A percentile compares a stretch with the other conserved stretches of the same genome.
These are phyloP conservation scores for Chondrilla cf. caribensis DNA, from an alignment of 37 sponge, comb jelly and placozoan species.

Conservation along the genomic window DNA sequence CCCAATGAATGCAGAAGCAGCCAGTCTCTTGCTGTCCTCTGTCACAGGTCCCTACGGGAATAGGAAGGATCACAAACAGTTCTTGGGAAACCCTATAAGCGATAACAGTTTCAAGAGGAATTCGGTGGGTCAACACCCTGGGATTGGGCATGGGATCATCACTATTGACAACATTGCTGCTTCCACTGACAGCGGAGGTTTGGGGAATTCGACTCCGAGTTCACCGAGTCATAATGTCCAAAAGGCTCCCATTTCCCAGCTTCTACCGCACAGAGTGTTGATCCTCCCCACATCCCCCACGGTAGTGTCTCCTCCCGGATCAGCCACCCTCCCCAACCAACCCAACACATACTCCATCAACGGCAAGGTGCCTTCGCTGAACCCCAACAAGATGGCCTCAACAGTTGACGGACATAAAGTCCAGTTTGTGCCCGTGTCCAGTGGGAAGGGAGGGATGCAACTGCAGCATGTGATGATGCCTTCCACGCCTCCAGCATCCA, in stretches of 20 bases:
- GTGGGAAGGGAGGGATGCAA: neutral
- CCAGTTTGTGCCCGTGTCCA: neutral
- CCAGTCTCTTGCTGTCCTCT: neutral
- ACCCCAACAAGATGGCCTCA: neutral
- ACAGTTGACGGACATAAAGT: neutral
- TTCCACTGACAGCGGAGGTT: too few relatives aligned
- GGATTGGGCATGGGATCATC: neutral
- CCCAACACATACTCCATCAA: neutral
- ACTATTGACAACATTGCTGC: too few relatives aligned
- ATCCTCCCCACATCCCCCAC: slow-evolving; percentile 10
- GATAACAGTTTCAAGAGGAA: neutral
- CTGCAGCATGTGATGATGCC: neutral
- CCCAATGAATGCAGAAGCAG: neutral
- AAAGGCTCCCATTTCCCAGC: neutral
- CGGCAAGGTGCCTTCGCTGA: neutral
- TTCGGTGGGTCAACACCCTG: neutral
- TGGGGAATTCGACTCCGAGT: neutral
- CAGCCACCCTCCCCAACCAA: slow-evolving; percentile 1
- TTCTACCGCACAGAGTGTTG: neutral
- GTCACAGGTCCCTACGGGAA: neutral
- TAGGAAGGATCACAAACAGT: neutral
- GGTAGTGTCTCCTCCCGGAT: slow-evolving; percentile 8
- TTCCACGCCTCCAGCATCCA: neutral
- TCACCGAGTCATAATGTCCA: slow-evolving; percentile 12
- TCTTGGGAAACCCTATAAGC: neutral